Percentiles rank a stretch among this genome's conserved stretches.
Conservation (phyloP, 2,888 invertebrate genomes). For the Clunio marinus region DNA sequence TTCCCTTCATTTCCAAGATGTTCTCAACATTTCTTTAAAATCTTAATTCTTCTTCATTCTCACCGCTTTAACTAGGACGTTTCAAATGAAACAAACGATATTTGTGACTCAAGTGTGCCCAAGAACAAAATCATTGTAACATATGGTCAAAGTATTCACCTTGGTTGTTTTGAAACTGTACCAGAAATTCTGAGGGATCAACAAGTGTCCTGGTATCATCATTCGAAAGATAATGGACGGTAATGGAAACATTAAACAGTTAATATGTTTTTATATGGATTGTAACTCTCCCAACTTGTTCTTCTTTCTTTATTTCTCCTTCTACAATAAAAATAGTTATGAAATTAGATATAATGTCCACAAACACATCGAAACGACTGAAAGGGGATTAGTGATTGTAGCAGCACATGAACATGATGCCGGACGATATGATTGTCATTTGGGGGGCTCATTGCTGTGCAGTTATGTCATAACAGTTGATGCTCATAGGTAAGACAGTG, state of each 20-base stretch:
- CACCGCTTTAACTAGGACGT: conserved; percentile 83
- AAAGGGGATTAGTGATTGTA: conserved; percentile 84
- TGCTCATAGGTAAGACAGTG: conserved; percentile 64
- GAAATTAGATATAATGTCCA: conserved; percentile 65
- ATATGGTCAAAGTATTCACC: conserved; percentile 88
- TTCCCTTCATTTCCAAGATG: neutral
- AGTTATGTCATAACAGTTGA: conserved; percentile 91
- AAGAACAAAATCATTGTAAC: conserved; percentile 85
- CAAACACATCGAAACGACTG: conserved; percentile 89
- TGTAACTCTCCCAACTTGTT: conserved; percentile 22
- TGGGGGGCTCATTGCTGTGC: conserved; percentile 80
- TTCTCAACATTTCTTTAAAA: neutral
- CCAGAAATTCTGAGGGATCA: conserved; percentile 78
- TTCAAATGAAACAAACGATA: conserved; percentile 82
- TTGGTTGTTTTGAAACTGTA: conserved; percentile 87
- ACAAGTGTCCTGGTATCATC: conserved; percentile 82
- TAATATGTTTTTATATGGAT: conserved; percentile 30
- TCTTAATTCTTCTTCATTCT: conserved; percentile 40
- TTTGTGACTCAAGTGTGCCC: conserved; percentile 83
- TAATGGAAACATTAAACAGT: conserved; percentile 42
- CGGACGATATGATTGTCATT: conserved; percentile 86
- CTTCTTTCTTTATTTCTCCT: conserved; percentile 35
- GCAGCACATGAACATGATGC: conserved; percentile 84
- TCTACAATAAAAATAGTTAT: conserved; percentile 44
- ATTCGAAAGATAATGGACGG: conserved; percentile 82